Evolutionary conservation across 2,888 invertebrate species (phyloP).

Genomic region (Papilio elwesi): DNA sequence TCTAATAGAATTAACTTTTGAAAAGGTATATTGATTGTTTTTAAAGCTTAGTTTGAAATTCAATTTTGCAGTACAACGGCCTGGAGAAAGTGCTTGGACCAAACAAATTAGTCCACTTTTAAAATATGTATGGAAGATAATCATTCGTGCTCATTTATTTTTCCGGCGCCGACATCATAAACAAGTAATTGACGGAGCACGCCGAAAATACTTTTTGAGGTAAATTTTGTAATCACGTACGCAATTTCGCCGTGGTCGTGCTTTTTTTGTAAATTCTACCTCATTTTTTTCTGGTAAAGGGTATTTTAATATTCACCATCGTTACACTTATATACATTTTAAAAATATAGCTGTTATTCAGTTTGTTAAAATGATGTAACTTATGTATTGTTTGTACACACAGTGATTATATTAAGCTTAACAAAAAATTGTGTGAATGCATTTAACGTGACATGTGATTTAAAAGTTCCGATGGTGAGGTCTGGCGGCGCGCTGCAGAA

Average conservation of each 20-base stretch:
- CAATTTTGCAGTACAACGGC: not conserved
- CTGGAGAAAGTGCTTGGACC: not conserved
- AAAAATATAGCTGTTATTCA: too few relatives aligned
- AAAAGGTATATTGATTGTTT: not conserved
- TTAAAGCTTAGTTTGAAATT: not conserved
- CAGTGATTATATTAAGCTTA: too few relatives aligned
- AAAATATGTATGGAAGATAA: not conserved
- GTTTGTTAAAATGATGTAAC: too few relatives aligned
- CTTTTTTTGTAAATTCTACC: not conserved
- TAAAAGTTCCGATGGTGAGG: too few relatives aligned
- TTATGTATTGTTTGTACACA: too few relatives aligned
- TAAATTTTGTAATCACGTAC: conserved; percentile 26
- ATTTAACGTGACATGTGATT: too few relatives aligned
- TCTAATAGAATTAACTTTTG: not conserved
- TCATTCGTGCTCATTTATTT: not conserved
- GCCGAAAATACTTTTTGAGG: conserved; percentile 23
- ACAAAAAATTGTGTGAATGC: too few relatives aligned
- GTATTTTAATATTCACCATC: not conserved
- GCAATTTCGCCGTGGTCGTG: conserved; percentile 5
- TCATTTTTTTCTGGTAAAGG: not conserved
- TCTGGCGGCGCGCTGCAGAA: too few relatives aligned
- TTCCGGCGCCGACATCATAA: conserved; percentile 11
- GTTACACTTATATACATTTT: too few relatives aligned
- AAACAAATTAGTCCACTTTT: not conserved
- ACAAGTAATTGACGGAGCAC: conserved; percentile 16